Evolutionary conservation across 1,140 invertebrate genomes (phyloP).

Genomic region (Paraescarpia echinospica): DNA sequence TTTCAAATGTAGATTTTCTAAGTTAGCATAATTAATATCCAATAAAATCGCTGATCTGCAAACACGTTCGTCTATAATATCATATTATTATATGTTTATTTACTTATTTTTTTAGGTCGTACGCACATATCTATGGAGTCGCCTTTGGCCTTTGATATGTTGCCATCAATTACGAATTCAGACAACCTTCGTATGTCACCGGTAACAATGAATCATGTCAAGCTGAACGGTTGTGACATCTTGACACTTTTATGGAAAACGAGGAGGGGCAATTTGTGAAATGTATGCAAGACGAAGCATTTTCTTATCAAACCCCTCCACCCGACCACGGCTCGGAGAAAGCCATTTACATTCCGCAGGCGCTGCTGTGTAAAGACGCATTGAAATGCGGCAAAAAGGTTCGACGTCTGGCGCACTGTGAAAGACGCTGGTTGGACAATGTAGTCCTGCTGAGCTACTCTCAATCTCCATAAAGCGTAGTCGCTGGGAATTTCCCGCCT

Average conservation of each 20-base stretch:
- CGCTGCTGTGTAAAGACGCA: not conserved
- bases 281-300: not conserved
- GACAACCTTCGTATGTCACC: not conserved
- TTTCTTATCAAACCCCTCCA: not conserved
- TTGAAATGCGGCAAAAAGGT: not conserved
- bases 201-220: not conserved
- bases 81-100: not conserved
- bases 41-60: not conserved
- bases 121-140: not conserved
- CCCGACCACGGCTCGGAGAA: not conserved
- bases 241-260: not conserved
- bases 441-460: not conserved
- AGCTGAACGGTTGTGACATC: not conserved
- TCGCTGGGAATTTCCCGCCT: not conserved
- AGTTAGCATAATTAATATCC: not conserved
- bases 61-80: not conserved
- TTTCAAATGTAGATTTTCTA: not conserved
- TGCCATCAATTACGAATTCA: not conserved
- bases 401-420: not conserved
- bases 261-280: not conserved
- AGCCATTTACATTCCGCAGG: not conserved
- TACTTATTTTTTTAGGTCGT: not conserved
- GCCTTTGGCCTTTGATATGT: not conserved
- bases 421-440: not conserved
- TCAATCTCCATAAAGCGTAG: not conserved